phyloP scores from a whole-genome alignment of 2,888 invertebrate species.

The Buathra laborator region DNA sequence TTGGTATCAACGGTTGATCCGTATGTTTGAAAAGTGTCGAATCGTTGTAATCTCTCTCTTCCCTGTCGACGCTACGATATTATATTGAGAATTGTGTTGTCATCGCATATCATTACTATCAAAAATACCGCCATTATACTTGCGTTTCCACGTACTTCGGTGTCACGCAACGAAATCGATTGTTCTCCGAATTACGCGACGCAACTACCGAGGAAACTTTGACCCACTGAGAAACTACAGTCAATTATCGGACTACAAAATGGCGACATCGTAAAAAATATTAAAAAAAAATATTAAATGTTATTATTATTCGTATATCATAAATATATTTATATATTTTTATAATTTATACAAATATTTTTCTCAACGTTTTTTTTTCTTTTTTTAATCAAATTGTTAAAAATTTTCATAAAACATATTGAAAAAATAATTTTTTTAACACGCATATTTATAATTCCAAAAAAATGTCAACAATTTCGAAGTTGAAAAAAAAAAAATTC shows the following conservation, averaged over 20 bases:
- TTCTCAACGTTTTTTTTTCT: neutral
- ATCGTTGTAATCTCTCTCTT: neutral
- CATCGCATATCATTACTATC: constrained; percentile 16
- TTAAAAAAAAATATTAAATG: too few relatives aligned
- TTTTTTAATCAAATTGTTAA: neutral
- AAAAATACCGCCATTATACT: neutral
- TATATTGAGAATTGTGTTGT: constrained; percentile 24
- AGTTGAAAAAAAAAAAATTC: too few relatives aligned
- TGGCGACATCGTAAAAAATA: neutral
- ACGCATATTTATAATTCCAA: too few relatives aligned
- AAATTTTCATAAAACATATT: too few relatives aligned
- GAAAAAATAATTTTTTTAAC: too few relatives aligned
- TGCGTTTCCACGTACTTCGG: neutral
- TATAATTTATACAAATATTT: neutral
- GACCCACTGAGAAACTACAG: neutral
- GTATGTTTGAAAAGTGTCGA: neutral
- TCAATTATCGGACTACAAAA: neutral
- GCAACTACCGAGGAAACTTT: neutral
- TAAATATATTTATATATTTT: neutral
- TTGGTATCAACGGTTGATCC: neutral
- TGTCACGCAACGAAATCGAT: constrained; percentile 29
- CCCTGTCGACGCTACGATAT: neutral
- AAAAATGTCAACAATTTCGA: too few relatives aligned
- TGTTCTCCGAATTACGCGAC: constrained; percentile 12
- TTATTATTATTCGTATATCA: neutral